phyloP scores from a whole-genome alignment of 2,113 vertebrate species.

The Antechinus stuartii region DNA sequence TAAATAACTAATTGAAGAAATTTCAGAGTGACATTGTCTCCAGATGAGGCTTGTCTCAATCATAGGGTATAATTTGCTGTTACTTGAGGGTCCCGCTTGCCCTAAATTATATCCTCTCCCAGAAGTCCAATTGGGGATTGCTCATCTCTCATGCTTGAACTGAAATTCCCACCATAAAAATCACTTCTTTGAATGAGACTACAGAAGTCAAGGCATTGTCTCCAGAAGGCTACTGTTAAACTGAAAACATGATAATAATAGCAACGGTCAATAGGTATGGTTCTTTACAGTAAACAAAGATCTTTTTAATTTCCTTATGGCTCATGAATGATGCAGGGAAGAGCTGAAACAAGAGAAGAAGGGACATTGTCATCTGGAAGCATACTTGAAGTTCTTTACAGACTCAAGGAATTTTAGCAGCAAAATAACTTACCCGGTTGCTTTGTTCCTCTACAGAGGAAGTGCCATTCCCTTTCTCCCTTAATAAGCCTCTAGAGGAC shows the following conservation, averaged over 20 bases:
- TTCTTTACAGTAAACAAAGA: not conserved
- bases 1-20: constrained; percentile 26
- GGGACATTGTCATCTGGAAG: not conserved
- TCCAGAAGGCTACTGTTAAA: not conserved
- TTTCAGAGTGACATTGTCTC: not conserved
- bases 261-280: not conserved
- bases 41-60: constrained; percentile 44
- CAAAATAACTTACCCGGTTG: not conserved
- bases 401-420: constrained; percentile 9
- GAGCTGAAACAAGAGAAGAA: no score
- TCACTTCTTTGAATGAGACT: constrained; percentile 19
- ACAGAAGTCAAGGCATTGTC: constrained; percentile 26
- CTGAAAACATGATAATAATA: not conserved
- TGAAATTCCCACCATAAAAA: constrained; percentile 14
- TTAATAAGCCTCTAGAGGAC: not conserved
- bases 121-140: not conserved
- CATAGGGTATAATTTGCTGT: not conserved
- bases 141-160: not conserved
- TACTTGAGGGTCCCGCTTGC: not conserved
- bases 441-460: not conserved
- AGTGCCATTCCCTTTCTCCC: not conserved
- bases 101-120: not conserved
- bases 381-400: not conserved
- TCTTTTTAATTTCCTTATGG: not conserved
- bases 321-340: not conserved